Conservation (phyloP, 2,113 vertebrate species). For the Hippocampus barbouri region DNA sequence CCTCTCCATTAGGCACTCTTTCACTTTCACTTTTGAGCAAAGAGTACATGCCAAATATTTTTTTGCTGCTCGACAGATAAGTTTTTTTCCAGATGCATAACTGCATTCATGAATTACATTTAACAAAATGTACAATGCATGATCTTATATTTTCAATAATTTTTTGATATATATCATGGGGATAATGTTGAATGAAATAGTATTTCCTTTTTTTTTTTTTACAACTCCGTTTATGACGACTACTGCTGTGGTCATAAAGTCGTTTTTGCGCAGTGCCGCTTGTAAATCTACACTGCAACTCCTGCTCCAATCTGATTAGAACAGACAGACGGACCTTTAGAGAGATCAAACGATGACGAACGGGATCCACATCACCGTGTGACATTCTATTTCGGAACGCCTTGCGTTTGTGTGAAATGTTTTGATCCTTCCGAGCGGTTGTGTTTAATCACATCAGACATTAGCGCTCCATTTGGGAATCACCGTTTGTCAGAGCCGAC, state of each 20-base stretch:
- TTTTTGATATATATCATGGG: no score
- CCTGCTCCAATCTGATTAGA: constrained; percentile 32
- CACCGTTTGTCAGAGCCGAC: background rate
- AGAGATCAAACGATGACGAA: constrained; percentile 16
- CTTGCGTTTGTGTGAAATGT: constrained; percentile 6
- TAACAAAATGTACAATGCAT: no score
- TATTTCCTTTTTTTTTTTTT: no score
- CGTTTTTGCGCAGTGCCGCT: background rate
- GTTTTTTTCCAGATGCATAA: no score
- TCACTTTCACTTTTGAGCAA: no score
- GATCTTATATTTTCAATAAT: no score
- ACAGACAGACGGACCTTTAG: constrained; percentile 41
- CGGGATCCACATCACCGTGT: constrained; percentile 13
- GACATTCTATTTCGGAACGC: constrained; percentile 19
- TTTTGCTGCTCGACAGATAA: no score
- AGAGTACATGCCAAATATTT: no score
- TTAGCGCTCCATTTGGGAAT: background rate
- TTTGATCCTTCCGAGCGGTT: constrained; percentile 25
- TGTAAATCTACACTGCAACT: background rate
- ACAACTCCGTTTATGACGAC: background rate
- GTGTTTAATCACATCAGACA: constrained; percentile 6
- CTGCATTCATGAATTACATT: no score
- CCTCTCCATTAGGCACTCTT: no score
- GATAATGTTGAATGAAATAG: background rate
- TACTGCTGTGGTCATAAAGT: background rate